A percentile compares a stretch with the other conserved stretches of the same genome.
Evolutionary conservation across 1,140 invertebrate genomes (phyloP).

Genomic region (Rhynchophorus ferrugineus): DNA sequence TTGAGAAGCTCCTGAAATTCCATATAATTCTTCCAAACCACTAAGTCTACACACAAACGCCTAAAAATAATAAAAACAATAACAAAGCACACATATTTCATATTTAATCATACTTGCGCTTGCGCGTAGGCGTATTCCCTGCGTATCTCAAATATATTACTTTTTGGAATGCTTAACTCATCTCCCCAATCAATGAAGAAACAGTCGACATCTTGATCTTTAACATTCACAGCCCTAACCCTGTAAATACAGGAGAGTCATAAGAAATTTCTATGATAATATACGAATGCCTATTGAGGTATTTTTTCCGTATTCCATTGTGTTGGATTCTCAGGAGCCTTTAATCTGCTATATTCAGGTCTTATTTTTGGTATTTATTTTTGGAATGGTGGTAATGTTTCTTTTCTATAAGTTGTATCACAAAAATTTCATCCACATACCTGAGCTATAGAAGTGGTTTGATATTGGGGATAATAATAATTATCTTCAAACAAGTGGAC

Average conservation of each 20-base stretch:
- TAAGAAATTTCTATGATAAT: too few species aligned
- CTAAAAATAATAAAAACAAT: constrained; percentile 34
- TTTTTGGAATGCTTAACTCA: constrained; percentile 43
- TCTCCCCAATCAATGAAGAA: constrained; percentile 60
- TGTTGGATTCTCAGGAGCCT: too few species aligned
- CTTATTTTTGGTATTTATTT: too few species aligned
- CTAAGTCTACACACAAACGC: constrained; percentile 52
- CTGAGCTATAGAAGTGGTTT: too few species aligned
- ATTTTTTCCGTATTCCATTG: too few species aligned
- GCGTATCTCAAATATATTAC: constrained; percentile 47
- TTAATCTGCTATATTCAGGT: too few species aligned
- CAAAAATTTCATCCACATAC: too few species aligned
- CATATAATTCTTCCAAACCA: constrained; percentile 50
- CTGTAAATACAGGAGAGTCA: constrained; percentile 38
- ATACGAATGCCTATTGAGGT: too few species aligned
- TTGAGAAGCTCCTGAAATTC: constrained; percentile 32
- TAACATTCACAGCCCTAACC: constrained; percentile 45
- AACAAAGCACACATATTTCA: neutral
- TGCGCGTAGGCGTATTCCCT: constrained; percentile 49
- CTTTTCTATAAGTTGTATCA: too few species aligned
- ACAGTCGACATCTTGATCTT: constrained; percentile 41
- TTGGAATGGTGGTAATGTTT: too few species aligned
- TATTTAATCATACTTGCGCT: constrained; percentile 46
- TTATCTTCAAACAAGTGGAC: too few species aligned
- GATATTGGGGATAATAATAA: too few species aligned